A percentile compares a stretch with the other conserved stretches of the same genome.
These are phyloP conservation scores for Bembecia ichneumoniformis DNA, from an alignment of 2,888 invertebrate genomes.

Conservation along the genomic window DNA sequence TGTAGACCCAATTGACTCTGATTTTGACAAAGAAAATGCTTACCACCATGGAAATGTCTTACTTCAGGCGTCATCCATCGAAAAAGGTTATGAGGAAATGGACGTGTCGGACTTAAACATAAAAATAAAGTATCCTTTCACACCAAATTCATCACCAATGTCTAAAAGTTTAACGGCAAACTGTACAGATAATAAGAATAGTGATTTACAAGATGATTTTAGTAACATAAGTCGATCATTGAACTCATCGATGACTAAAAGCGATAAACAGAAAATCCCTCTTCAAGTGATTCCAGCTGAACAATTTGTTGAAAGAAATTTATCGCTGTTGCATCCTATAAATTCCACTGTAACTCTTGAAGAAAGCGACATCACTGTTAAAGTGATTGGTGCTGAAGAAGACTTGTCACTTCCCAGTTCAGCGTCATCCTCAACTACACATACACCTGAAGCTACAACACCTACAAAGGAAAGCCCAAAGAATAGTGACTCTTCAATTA, in stretches of 20 bases:
- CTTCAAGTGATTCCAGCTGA: constrained; percentile 38
- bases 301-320: constrained; percentile 26
- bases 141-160: constrained; percentile 57
- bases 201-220: constrained; percentile 27
- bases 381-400: constrained; percentile 35
- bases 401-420: constrained; percentile 44
- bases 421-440: constrained; percentile 39
- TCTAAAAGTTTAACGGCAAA: constrained; percentile 49
- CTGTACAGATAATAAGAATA: constrained; percentile 30
- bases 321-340: constrained; percentile 26
- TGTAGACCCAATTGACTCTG: constrained; percentile 43
- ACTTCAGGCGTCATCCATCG: constrained; percentile 37
- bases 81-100: constrained; percentile 59
- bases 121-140: constrained; percentile 57
- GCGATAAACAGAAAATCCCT: constrained; percentile 42
- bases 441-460: constrained; percentile 56
- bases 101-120: constrained; percentile 60
- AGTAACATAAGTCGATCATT: constrained; percentile 39
- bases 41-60: constrained; percentile 49
- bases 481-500: constrained; percentile 50
- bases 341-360: constrained; percentile 19
- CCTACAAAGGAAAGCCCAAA: constrained; percentile 50
- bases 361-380: constrained; percentile 30
- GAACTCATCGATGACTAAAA: constrained; percentile 38
- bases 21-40: constrained; percentile 60